Conservation (phyloP, 2,888 invertebrate species). For the Hirtodrosophila trivittata region DNA sequence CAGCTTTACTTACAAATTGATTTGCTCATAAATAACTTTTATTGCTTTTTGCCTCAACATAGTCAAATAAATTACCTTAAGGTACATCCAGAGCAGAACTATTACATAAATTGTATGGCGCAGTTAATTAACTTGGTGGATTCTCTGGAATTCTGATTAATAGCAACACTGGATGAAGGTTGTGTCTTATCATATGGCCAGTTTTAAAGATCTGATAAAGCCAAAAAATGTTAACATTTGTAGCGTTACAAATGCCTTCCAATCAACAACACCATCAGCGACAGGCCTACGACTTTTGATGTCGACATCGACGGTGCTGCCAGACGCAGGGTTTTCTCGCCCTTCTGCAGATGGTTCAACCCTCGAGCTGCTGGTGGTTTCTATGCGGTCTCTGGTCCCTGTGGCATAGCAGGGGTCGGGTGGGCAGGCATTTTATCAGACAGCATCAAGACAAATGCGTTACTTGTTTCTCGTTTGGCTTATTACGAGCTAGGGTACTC, state of each 20-base stretch:
- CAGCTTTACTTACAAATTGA: slow-evolving; percentile 64
- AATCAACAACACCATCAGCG: slow-evolving; percentile 78
- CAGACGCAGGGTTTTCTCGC: slow-evolving; percentile 24
- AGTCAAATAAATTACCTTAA: slow-evolving; percentile 50
- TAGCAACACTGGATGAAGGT: slow-evolving; percentile 9
- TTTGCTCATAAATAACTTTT: slow-evolving; percentile 66
- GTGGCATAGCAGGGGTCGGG: slow-evolving; percentile 1
- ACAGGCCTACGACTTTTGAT: slow-evolving; percentile 75
- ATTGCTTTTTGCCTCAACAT: slow-evolving; percentile 25
- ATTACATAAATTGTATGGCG: slow-evolving; percentile 6
- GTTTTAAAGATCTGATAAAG: slow-evolving; percentile 40
- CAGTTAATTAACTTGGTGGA: slow-evolving; percentile 34
- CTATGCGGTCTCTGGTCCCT: slow-evolving; percentile 28
- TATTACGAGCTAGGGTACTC: slow-evolving; percentile 64
- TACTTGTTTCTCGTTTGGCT: slow-evolving; percentile 80
- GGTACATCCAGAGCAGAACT: slow-evolving; percentile 8
- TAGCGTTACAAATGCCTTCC: slow-evolving; percentile 62
- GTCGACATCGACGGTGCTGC: slow-evolving; percentile 34
- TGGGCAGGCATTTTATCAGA: slow-evolving; percentile 62
- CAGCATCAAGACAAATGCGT: slow-evolving; percentile 80
- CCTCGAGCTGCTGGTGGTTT: slow-evolving; percentile 44
- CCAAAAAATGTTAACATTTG: slow-evolving; percentile 71
- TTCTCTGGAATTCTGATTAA: slow-evolving; percentile 36
- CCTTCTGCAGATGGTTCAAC: slow-evolving; percentile 54
- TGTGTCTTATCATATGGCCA: slow-evolving; percentile 25